Conservation (phyloP, 2,797 vertebrate species). For the Cryptoblepharus egeriae region DNA sequence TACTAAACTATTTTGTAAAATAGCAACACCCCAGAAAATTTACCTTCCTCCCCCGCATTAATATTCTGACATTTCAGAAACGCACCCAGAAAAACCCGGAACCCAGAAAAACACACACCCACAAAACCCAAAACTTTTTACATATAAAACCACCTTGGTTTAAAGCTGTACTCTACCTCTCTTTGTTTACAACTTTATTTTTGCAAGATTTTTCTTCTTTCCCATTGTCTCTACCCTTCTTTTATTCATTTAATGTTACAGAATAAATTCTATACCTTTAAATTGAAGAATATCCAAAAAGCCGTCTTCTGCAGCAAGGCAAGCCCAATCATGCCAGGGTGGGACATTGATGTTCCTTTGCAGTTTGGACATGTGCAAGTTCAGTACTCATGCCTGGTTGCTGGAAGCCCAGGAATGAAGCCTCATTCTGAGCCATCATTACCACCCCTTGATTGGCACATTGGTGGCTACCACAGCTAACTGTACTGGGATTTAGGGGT, state of each 20-base stretch:
- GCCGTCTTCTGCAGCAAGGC: not conserved
- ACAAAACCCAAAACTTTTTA: no score
- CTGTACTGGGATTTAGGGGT: no score
- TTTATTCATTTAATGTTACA: not conserved
- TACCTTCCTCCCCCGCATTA: not conserved
- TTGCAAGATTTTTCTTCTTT: not conserved
- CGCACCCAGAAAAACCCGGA: no score
- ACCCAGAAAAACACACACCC: no score
- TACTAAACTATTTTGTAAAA: not conserved
- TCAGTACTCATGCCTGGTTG: no score
- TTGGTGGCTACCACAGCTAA: no score
- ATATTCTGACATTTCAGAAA: not conserved
- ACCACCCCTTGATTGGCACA: no score
- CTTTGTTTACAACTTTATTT: not conserved
- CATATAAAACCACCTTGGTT: no score
- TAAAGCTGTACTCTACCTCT: not conserved
- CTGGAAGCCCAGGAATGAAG: no score
- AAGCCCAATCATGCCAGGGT: not conserved
- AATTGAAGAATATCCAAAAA: not conserved
- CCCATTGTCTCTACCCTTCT: not conserved
- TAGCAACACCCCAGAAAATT: not conserved
- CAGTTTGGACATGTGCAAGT: not conserved
- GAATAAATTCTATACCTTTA: not conserved
- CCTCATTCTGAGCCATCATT: no score
- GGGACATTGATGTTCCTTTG: not conserved